Percentiles rank a stretch among this genome's conserved stretches.
Evolutionary conservation across 2,113 vertebrate genomes (phyloP).

Genomic region (Calyptommatus sinebrachiatus): DNA sequence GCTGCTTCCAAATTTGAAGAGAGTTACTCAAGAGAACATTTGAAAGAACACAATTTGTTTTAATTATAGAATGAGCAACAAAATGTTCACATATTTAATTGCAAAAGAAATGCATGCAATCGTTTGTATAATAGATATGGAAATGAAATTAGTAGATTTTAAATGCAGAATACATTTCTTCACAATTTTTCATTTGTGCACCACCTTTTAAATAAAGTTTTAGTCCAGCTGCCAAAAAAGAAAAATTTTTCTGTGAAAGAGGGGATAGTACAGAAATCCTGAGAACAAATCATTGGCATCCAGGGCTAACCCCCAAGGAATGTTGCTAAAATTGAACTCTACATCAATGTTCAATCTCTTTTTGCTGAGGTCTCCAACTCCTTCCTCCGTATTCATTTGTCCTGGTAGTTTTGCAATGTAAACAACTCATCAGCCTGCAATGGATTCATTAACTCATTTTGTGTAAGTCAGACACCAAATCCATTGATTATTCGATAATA

Average conservation of each 20-base stretch:
- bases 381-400: background rate
- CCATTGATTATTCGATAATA: background rate
- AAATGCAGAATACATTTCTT: background rate
- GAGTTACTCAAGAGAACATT: no score
- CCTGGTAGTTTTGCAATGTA: background rate
- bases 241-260: no score
- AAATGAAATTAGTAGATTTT: background rate
- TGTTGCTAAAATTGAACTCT: background rate
- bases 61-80: no score
- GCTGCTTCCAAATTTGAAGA: no score
- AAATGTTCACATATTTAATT: no score
- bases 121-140: no score
- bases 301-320: background rate
- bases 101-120: no score
- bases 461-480: constrained; percentile 10
- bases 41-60: no score
- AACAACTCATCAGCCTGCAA: background rate
- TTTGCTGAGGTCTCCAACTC: background rate
- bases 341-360: background rate
- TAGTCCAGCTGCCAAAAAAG: background rate
- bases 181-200: no score
- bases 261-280: constrained; percentile 1
- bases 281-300: background rate
- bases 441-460: constrained; percentile 26
- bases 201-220: no score